Base-by-base conservation (phyloP, 2,888 invertebrate genomes). In the Acanthosepion lycidas region DNA sequence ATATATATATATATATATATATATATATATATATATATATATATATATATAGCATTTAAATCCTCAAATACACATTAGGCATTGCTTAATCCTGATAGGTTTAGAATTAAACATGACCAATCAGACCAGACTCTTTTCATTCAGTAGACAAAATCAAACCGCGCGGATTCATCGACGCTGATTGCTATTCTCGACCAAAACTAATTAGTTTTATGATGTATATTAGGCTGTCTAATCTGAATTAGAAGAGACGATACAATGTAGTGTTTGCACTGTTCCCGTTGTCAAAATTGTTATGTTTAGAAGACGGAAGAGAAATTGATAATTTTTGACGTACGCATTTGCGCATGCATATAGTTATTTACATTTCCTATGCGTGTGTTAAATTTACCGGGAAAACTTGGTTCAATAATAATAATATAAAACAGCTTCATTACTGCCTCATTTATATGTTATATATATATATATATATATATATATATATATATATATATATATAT, bases 161-260 rank as follows among this genome's bases (percentile, higher is more conserved):
- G 9, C n/a, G n/a, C 78, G 0, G n/a, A n/a, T 12, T n/a, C n/a
- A 78, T 78, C 78, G 78, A 78, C 78, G n/a, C n/a, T 12, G 9
- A n/a, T 78, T 78, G 78, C n/a, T 78, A 78, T n/a, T 12, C n/a
- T 78, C n/a, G n/a, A 78, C 9, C 78, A n/a, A n/a, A 78, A 78
- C 78, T 78, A 78, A 78, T 78, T 78, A 78, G n/a, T n/a, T 78
- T n/a, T n/a, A 78, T n/a, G 78, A n/a, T n/a, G 78, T 78, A n/a
- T n/a, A n/a, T n/a, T 78, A 78, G n/a, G 78, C 15, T 33, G 15
- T 15, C 8, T n/a, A n/a, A 78, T 78, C n/a, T 78, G 78, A 78
- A 78, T 78, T 78, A n/a, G n/a, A n/a, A 78, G 9, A 20, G 15
- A 15, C 78, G n/a, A n/a, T n/a, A 78, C n/a, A 78, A n/a, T n/a